Percentiles rank a stretch among this genome's conserved stretches.
Evolutionary conservation across 2,113 vertebrate species (phyloP).

Genomic region (Psophia crepitans): DNA sequence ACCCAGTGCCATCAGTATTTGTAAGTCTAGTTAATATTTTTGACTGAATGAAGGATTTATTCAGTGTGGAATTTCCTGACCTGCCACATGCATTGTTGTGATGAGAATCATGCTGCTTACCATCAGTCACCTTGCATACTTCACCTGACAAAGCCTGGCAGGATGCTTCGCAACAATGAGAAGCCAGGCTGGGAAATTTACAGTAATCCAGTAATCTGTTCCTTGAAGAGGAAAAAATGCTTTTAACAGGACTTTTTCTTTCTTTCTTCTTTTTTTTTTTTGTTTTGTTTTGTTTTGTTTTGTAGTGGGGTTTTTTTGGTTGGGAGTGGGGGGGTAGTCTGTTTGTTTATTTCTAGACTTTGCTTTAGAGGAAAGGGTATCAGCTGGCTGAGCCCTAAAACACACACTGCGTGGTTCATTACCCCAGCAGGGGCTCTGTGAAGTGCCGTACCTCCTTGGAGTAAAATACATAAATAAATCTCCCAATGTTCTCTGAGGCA

Average conservation of each 20-base stretch:
- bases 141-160: not conserved
- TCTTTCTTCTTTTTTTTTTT: too few species aligned
- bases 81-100: not conserved
- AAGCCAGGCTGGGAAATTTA: not conserved
- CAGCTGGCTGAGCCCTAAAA: not conserved
- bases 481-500: not conserved
- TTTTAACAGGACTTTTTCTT: not conserved
- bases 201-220: not conserved
- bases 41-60: not conserved
- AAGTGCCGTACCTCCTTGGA: not conserved
- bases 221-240: not conserved
- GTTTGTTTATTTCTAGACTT: not conserved
- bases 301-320: not conserved
- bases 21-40: not conserved
- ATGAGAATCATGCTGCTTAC: not conserved
- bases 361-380: not conserved
- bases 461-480: not conserved
- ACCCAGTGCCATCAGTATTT: not conserved
- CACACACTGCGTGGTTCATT: not conserved
- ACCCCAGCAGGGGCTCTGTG: not conserved
- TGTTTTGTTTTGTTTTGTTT: too few species aligned
- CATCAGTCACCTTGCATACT: not conserved
- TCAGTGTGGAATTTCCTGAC: not conserved
- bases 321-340: not conserved
- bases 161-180: not conserved